Percentiles rank a stretch among this genome's conserved stretches.
Conservation (phyloP, 2,888 invertebrate genomes). For the Epinotia demarniana region DNA sequence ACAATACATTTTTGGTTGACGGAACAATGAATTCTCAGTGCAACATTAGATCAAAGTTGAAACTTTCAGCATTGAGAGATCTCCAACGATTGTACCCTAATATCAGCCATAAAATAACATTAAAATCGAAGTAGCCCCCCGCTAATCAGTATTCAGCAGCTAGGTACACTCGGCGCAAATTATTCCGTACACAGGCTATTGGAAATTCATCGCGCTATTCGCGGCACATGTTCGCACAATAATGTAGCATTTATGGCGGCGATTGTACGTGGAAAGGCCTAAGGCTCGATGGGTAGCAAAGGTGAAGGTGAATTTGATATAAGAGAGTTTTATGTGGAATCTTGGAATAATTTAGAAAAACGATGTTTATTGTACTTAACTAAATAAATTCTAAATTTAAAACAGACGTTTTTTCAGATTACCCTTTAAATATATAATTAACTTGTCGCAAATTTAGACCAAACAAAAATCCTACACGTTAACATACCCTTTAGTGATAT, state of each 20-base stretch:
- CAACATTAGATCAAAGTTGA: not conserved
- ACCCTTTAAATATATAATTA: too few relatives aligned
- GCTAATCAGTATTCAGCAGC: conserved; percentile 44
- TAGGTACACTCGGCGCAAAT: conserved; percentile 49
- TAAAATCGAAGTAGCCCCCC: conserved; percentile 8
- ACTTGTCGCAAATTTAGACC: too few relatives aligned
- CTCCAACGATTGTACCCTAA: not conserved
- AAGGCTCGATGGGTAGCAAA: conserved; percentile 1
- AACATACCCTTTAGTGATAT: too few relatives aligned
- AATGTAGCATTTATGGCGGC: conserved; percentile 60
- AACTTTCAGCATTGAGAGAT: not conserved
- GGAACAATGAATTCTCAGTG: not conserved
- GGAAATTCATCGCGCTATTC: conserved; percentile 52
- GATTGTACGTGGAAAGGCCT: conserved; percentile 55
- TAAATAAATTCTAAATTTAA: too few relatives aligned
- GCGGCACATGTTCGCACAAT: conserved; percentile 51
- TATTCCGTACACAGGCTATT: conserved; percentile 50
- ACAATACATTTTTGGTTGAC: too few relatives aligned
- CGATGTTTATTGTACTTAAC: too few relatives aligned
- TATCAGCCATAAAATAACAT: not conserved
- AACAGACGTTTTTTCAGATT: too few relatives aligned
- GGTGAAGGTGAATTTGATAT: conserved; percentile 25
- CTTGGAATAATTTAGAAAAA: not conserved
- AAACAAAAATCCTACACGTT: too few relatives aligned
- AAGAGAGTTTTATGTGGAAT: not conserved